A percentile compares a stretch with the other conserved stretches of the same genome.
phyloP scores from a whole-genome alignment of 2,113 vertebrate species.

The Pleuronectes platessa region DNA sequence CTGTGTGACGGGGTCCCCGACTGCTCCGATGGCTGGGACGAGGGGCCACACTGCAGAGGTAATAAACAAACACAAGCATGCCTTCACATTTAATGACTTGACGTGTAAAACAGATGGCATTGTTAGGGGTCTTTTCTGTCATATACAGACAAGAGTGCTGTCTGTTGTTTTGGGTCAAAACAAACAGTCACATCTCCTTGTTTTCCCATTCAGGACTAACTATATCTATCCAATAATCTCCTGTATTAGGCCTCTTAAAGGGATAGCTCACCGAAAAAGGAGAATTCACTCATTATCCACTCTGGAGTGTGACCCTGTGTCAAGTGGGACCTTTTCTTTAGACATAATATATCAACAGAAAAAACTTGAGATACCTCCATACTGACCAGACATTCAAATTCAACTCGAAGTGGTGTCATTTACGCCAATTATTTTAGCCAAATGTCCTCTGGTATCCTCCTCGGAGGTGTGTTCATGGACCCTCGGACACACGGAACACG shows the following conservation, averaged over 20 bases:
- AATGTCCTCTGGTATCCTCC: no score
- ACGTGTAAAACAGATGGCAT: conserved; percentile 2
- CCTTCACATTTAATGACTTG: background rate
- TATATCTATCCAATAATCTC: conserved; percentile 44
- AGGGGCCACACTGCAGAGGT: conserved; percentile 94
- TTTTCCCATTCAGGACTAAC: conserved; percentile 25
- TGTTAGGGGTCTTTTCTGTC: background rate
- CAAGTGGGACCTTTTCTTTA: no score
- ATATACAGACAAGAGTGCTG: background rate
- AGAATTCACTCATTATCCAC: no score
- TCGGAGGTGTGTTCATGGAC: no score
- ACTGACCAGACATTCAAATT: no score
- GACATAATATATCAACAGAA: no score
- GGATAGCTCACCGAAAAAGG: no score
- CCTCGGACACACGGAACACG: no score
- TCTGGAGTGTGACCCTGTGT: no score
- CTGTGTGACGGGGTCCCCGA: conserved; percentile 90
- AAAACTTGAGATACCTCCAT: no score
- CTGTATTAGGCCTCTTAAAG: conserved; percentile 31
- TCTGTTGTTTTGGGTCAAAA: conserved; percentile 21
- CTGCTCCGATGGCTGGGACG: conserved; percentile 91
- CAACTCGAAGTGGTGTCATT: no score
- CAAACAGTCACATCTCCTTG: background rate
- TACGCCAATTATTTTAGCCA: no score
- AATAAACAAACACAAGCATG: conserved; percentile 31